phyloP scores from a whole-genome alignment of 2,888 invertebrate species.

The Reticulitermes lucifugus region DNA sequence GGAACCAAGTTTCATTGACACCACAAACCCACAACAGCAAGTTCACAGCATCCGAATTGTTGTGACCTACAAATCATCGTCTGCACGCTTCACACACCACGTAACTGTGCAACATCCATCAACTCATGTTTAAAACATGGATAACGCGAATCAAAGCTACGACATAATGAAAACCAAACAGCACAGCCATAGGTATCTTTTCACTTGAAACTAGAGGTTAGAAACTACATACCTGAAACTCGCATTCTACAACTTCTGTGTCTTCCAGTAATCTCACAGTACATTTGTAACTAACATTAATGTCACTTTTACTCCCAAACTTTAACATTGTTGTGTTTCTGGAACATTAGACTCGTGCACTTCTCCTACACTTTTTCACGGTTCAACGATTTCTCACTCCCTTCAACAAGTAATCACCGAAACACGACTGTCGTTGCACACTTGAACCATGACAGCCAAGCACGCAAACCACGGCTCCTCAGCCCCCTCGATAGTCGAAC shows the following conservation, averaged over 20 bases:
- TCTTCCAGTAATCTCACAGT: slow-evolving; percentile 91
- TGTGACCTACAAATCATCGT: background rate
- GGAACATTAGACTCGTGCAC: slow-evolving; percentile 48
- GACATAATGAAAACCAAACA: background rate
- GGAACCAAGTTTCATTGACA: background rate
- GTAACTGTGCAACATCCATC: background rate
- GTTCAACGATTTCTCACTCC: background rate
- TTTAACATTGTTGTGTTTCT: slow-evolving; percentile 67
- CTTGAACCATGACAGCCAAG: slow-evolving; percentile 32
- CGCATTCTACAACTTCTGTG: slow-evolving; percentile 91
- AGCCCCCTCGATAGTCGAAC: background rate
- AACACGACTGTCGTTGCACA: slow-evolving; percentile 13
- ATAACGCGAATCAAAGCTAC: no score
- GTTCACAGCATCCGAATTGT: background rate
- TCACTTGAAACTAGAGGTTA: background rate
- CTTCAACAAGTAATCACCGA: background rate
- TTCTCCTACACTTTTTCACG: slow-evolving; percentile 9
- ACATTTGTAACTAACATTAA: slow-evolving; percentile 83
- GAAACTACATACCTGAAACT: slow-evolving; percentile 79
- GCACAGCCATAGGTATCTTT: background rate
- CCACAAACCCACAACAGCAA: background rate
- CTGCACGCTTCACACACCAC: background rate
- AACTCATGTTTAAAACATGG: no score
- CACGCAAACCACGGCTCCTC: slow-evolving; percentile 18
- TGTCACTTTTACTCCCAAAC: slow-evolving; percentile 75